Conservation (phyloP, 2,113 vertebrate genomes). For the Athene noctua region DNA sequence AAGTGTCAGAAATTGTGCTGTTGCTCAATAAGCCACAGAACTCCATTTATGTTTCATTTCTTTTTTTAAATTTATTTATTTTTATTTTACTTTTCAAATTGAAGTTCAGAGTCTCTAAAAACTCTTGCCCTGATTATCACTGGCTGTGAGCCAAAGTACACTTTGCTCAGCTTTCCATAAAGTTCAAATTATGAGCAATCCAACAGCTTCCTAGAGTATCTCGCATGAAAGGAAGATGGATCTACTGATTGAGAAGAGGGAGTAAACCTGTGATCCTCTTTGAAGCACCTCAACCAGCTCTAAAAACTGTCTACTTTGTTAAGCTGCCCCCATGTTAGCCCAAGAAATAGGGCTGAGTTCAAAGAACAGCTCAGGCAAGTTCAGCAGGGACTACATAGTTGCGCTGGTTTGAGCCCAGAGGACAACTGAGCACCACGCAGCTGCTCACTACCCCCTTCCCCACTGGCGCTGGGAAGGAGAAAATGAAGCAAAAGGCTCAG, state of each 20-base stretch:
- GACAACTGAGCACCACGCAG: too few relatives aligned
- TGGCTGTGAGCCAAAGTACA: not conserved
- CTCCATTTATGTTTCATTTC: not conserved
- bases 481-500: too few relatives aligned
- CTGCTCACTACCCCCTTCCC: too few relatives aligned
- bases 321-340: not conserved
- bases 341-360: not conserved
- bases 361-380: not conserved
- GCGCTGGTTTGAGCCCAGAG: too few relatives aligned
- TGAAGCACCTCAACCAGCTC: not conserved
- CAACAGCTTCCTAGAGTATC: not conserved
- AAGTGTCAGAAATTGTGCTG: not conserved
- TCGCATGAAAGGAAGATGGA: not conserved
- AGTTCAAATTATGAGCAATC: not conserved
- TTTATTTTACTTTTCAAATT: not conserved
- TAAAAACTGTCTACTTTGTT: not conserved
- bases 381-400: not conserved
- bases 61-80: not conserved
- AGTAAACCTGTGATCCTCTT: not conserved
- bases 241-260: not conserved
- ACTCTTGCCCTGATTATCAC: not conserved
- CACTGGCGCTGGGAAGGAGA: too few relatives aligned
- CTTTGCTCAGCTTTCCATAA: not conserved
- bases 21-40: not conserved
- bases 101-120: not conserved